Evolutionary conservation across 2,797 vertebrate genomes (phyloP).

Genomic region (Tenualosa thibaudeaui): DNA sequence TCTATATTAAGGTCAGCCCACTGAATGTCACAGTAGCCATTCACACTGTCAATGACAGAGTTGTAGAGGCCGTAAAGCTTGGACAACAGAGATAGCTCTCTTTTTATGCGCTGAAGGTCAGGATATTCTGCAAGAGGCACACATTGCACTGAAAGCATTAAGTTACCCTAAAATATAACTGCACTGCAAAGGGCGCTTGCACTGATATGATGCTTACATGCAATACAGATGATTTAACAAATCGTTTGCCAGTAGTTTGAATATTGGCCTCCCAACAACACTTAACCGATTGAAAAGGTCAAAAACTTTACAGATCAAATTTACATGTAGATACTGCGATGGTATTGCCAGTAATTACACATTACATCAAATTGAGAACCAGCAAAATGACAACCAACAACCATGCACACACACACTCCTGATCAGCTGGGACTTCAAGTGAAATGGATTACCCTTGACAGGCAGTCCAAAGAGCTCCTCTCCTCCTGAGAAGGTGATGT

Average conservation of each 20-base stretch:
- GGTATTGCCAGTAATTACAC: too few relatives aligned
- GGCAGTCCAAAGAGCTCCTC: conserved; percentile 83
- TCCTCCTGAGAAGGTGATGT: conserved; percentile 73
- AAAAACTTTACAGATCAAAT: background rate
- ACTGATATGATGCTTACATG: background rate
- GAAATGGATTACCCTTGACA: conserved; percentile 67
- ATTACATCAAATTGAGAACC: too few relatives aligned
- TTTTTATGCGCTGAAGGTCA: conserved; percentile 78
- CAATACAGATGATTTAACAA: background rate
- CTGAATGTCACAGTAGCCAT: conserved; percentile 74
- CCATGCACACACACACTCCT: background rate
- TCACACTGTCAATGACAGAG: conserved; percentile 70
- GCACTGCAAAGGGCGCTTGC: background rate
- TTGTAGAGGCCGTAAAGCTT: conserved; percentile 80
- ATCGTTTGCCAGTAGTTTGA: background rate
- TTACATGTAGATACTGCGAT: background rate
- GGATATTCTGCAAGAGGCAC: conserved; percentile 72
- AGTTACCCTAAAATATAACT: background rate
- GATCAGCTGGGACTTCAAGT: background rate
- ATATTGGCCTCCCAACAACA: background rate
- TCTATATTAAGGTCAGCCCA: conserved; percentile 82
- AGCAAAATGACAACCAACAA: background rate
- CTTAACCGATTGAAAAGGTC: background rate
- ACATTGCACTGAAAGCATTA: background rate
- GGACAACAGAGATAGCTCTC: conserved; percentile 77